Evolutionary conservation across 1,140 invertebrate genomes (phyloP), one percentile per base, ranked within the genome.

Genomic region (Argopecten irradians): DNA sequence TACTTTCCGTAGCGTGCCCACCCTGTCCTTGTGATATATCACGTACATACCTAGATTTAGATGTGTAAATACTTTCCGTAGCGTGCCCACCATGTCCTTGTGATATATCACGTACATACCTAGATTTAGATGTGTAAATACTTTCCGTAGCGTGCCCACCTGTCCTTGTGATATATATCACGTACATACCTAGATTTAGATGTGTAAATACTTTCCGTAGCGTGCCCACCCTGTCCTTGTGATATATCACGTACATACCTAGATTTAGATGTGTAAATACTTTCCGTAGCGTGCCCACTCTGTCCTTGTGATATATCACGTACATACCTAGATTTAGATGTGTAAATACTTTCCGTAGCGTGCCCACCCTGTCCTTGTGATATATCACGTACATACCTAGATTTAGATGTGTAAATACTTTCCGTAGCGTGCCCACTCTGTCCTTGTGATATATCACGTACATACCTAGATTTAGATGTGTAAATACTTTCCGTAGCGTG

Each of bases 251-350:
- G n/a, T n/a, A 46, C 55, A 28, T 71, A 71, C 55, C 55, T n/a
- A 71, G 55, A 71, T 71, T 28, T n/a, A 71, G n/a, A 71, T 71
- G n/a, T 71, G 22, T 71, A 28, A 71, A 71, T n/a, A 71, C 55
- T 28, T 22, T 71, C n/a, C 55, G 22, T 8, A 71, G 55, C 11
- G 55, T 71, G 1, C 55, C 55, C 16, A n/a, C 55, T n/a, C 22
- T 71, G n/a, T 71, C 55, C 55, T n/a, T n/a, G 1, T 71, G 55
- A 11, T 71, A 71, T 0, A 28, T n/a, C 22, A 28, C 55, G n/a
- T n/a, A 46, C 55, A 28, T 71, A 71, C 55, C 55, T n/a, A 71
- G 55, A 71, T 71, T 28, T n/a, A 71, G n/a, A 71, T 71, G n/a
- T 71, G 22, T 71, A 28, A 71, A 71, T n/a, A 71, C 55, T 28